Evolutionary conservation across 1,140 invertebrate genomes (phyloP), one percentile per base, ranked within the genome.

Genomic region (Nasonia longicornis): DNA sequence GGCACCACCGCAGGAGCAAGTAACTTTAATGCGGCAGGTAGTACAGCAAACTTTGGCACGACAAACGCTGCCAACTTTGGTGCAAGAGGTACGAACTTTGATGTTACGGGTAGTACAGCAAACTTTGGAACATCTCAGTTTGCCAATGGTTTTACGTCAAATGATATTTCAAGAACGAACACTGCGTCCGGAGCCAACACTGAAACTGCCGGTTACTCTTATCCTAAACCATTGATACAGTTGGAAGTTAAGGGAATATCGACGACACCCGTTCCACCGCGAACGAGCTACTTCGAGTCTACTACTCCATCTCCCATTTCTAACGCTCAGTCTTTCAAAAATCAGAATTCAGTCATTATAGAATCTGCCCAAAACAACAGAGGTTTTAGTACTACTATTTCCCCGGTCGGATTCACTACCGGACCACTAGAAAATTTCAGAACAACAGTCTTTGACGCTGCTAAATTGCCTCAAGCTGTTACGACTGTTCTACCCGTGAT

Each of bases 271-370:
- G 20, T 48, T 73, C 66, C 70, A 38, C 78, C 77, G 16, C 26
- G 78, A 75, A 63, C 70, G 26, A 79, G 26, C 22, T 71, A 79
- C 52, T 6, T 76, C 26, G 16, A n/a, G 81, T 22, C 29, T 38
- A 86, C 87, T n/a, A 87, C 88, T 10, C 79, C 85, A 2, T 73
- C 83, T 2, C 83, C 89, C 11, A 82, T 85, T 70, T 70, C 87
- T 0, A 86, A 86, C 69, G 80, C 86, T 7, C 82, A 86, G 38
- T n/a, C 87, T 4, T 83, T 86, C 31, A 85, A 87, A 70, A 84
- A 84, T 72, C 83, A 83, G 52, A 82, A 84, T 58, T 52, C 63
- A 58, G 26, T 83, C 31, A 83, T 83, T 14, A 77, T 77, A 12
- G 22, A 76, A 66, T 10, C 78, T 12, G 76, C 42, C 12, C 11